Evolutionary conservation across 2,888 invertebrate species (phyloP).

Genomic region (Prosopocoilus inquinatus): DNA sequence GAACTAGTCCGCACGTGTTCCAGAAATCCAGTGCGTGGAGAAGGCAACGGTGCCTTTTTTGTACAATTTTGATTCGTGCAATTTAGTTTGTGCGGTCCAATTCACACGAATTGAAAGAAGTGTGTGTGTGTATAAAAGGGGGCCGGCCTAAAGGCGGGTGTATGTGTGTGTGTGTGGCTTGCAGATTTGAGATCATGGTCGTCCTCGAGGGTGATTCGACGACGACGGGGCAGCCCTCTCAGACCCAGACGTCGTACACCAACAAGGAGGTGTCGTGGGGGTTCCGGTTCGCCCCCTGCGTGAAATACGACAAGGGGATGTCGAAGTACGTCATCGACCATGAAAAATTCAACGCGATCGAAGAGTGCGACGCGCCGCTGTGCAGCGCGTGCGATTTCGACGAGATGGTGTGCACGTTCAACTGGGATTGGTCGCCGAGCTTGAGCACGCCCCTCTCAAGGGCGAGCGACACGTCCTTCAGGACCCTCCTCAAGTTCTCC

Average conservation of each 20-base stretch:
- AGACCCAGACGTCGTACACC: slow-evolving; percentile 75
- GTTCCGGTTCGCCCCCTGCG: slow-evolving; percentile 63
- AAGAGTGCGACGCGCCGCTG: slow-evolving; percentile 73
- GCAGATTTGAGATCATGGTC: slow-evolving; percentile 77
- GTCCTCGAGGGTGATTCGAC: slow-evolving; percentile 79
- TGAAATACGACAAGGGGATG: slow-evolving; percentile 57
- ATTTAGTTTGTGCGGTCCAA: too few species aligned
- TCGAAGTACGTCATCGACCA: slow-evolving; percentile 62
- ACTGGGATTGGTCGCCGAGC: slow-evolving; percentile 12
- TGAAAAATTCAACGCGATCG: slow-evolving; percentile 62
- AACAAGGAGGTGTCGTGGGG: slow-evolving; percentile 82
- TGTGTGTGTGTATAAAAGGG: too few species aligned
- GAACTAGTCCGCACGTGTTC: too few species aligned
- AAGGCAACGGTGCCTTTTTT: too few species aligned
- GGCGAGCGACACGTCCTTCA: slow-evolving; percentile 14
- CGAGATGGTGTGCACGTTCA: slow-evolving; percentile 6
- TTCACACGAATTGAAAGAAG: too few species aligned
- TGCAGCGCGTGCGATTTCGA: slow-evolving; percentile 66
- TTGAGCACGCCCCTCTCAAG: slow-evolving; percentile 15
- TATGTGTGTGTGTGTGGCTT: slow-evolving; percentile 12
- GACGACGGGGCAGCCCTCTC: slow-evolving; percentile 71
- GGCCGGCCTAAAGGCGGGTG: too few species aligned
- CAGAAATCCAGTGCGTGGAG: too few species aligned
- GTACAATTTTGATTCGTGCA: too few species aligned
- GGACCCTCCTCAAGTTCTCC: slow-evolving; percentile 9